These are phyloP conservation scores for Motacilla alba DNA, from an alignment of 2,113 vertebrate species.

Conservation along the genomic window DNA sequence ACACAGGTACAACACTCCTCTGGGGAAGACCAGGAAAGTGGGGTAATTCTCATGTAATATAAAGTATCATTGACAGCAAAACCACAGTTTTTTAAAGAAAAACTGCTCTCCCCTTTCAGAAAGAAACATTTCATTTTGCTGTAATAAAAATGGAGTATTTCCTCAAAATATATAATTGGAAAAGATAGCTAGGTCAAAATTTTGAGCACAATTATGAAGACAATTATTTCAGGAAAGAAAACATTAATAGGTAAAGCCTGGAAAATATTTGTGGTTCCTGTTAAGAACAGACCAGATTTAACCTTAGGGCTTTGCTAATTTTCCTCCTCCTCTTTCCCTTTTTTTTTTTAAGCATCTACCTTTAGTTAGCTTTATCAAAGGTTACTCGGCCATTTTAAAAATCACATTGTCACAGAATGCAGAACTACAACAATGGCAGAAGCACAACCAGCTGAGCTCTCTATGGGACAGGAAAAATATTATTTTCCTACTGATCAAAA, in stretches of 20 bases:
- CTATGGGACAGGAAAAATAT: not conserved
- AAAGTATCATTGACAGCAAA: not conserved
- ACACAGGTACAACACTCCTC: not conserved
- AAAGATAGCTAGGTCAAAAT: not conserved
- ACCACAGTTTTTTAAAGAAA: not conserved
- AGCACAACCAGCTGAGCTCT: not conserved
- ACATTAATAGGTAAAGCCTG: not conserved
- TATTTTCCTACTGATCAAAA: not conserved
- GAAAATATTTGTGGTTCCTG: constrained; percentile 39
- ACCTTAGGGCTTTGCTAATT: constrained; percentile 26
- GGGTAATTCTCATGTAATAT: not conserved
- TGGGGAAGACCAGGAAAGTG: not conserved
- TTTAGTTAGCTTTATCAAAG: not conserved
- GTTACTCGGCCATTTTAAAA: not conserved
- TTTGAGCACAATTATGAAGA: not conserved
- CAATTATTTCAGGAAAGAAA: constrained; percentile 32
- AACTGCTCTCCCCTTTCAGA: not conserved
- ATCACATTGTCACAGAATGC: not conserved
- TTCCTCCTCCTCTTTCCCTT: not conserved
- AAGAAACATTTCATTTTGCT: not conserved
- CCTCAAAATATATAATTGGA: not conserved
- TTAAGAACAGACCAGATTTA: constrained; percentile 38
- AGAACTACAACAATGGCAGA: not conserved
- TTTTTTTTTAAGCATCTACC: not conserved
- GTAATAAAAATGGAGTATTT: not conserved